A percentile compares a stretch with the other conserved stretches of the same genome.
Evolutionary conservation across 2,888 invertebrate species (phyloP).

Genomic region (Yponomeuta plumbellus): DNA sequence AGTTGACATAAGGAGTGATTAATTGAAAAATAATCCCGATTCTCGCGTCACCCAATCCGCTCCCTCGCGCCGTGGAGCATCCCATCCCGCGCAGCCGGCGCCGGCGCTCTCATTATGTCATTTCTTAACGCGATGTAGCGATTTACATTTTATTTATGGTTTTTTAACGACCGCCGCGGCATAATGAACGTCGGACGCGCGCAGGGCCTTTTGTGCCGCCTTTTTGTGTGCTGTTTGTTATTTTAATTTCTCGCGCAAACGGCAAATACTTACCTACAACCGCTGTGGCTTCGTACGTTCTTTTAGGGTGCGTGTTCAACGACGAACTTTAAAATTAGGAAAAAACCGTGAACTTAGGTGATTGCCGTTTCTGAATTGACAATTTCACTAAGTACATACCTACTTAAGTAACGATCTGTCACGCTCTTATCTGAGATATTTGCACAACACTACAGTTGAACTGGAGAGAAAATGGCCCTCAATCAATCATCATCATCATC

Average conservation of each 20-base stretch:
- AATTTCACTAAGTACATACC: too few relatives aligned
- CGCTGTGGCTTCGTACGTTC: neutral
- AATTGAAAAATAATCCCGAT: neutral
- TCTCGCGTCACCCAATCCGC: neutral
- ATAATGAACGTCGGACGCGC: slow-evolving; percentile 22
- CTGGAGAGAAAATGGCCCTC: too few relatives aligned
- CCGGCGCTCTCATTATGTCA: slow-evolving; percentile 25
- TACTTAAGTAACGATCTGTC: too few relatives aligned
- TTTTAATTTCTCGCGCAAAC: neutral
- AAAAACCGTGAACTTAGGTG: too few relatives aligned
- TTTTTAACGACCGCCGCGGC: slow-evolving; percentile 30
- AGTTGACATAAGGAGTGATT: too few relatives aligned
- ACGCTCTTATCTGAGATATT: too few relatives aligned
- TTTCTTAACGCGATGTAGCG: slow-evolving; percentile 32
- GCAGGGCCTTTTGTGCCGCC: neutral
- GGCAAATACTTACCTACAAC: neutral
- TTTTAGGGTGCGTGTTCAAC: neutral
- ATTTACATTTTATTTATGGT: slow-evolving; percentile 33
- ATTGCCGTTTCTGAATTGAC: too few relatives aligned
- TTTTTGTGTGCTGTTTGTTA: slow-evolving; percentile 1
- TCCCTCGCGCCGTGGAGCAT: neutral
- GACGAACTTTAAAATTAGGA: neutral
- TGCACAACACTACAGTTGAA: too few relatives aligned
- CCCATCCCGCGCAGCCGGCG: slow-evolving; percentile 6
- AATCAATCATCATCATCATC: too few relatives aligned